Base-by-base conservation (phyloP, 2,113 vertebrate species). In the Oncorhynchus masou region DNA sequence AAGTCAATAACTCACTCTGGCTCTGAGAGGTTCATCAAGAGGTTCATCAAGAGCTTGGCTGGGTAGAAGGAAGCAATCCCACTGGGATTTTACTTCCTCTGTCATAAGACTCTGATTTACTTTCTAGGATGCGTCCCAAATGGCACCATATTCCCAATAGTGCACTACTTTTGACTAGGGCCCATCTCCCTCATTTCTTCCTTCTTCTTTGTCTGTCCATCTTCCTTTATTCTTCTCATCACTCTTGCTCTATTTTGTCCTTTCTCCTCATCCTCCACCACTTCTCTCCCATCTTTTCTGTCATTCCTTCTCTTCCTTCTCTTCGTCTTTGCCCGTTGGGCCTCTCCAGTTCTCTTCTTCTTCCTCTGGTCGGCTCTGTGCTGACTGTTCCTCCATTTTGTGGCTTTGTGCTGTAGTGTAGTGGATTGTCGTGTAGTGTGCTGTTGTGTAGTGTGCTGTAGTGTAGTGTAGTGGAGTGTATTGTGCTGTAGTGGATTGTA, bases 371-470 rank as follows among this genome's bases (percentile, higher is more conserved):
- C 68, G 60, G 76, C 83, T 72, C 71, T 77, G 60, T 85, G 83
- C 83, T 68, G 68, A 45, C 39, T 45, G 80, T 73, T 74, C 81
- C 87, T 86, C 84, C 83, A 85, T 89, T 82, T 82, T 88, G 64
- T 82, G 73, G 68, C 81, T 51, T 76, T 25, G 31, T 79, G 80
- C 16, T 15, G 15, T 77, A 78, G 67, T 74, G 70, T 64, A 78
- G 74, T 68, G 79, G 5, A 39, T 6, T 39, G 31, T 34, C 7
- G 1, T 34, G 34, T 7, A 7, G 1, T 8, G 34, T 34, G 0
- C 1, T 34, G 34, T 34, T 7, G 34, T 34, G 34, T 7, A 8
- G 34, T 34, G 34, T 34, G 6, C 6, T 7, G 6, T 34, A 34
- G 34, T 7, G 34, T 0, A 34, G 6, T 34, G 34, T 6, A 34